Evolutionary conservation across 2,113 vertebrate species (phyloP).

Genomic region (Callaeas wilsoni): DNA sequence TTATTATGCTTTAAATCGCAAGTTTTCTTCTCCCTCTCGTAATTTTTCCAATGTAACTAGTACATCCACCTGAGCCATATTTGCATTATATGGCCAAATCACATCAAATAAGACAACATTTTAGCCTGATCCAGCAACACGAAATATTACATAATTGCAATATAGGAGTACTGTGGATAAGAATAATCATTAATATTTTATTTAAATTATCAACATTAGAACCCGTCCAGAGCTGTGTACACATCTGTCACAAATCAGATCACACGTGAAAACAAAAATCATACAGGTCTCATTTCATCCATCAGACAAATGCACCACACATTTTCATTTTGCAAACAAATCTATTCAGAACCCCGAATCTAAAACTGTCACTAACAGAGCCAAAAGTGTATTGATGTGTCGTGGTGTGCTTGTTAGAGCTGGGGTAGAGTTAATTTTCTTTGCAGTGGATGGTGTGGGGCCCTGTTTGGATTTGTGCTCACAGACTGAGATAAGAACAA

Average conservation of each 20-base stretch:
- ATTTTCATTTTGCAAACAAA: neutral
- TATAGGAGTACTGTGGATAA: neutral
- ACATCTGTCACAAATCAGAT: neutral
- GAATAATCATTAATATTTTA: neutral
- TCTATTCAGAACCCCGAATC: neutral
- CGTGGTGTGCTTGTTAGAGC: accelerated
- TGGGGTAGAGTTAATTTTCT: neutral
- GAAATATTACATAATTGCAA: neutral
- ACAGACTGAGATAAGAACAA: neutral
- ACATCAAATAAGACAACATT: neutral
- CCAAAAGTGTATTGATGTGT: neutral
- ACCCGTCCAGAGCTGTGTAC: neutral
- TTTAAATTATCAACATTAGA: neutral
- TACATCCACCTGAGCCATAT: neutral
- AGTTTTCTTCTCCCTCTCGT: accelerated
- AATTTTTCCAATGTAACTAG: neutral
- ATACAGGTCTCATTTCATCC: neutral
- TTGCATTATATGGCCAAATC: neutral
- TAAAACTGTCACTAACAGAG: neutral
- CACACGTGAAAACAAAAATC: neutral
- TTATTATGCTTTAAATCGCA: neutral
- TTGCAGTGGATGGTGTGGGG: neutral
- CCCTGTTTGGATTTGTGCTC: neutral
- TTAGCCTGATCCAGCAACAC: neutral
- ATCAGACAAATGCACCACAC: neutral